These are phyloP conservation scores for Camelus dromedarius DNA, from an alignment of 2,113 vertebrate genomes.

Conservation along the genomic window DNA sequence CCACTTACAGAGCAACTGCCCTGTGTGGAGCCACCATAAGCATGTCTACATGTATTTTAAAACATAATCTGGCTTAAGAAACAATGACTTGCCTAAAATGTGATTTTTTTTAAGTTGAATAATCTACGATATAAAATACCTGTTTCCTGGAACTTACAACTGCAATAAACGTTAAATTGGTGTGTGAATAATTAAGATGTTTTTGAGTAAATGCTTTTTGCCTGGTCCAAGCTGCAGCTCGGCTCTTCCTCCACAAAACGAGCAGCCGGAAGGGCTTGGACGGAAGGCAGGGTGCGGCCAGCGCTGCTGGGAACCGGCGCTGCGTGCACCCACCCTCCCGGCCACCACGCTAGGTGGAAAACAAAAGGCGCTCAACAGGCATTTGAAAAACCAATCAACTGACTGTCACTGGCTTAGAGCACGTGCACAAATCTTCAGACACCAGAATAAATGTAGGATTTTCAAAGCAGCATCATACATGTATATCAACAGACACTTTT, in stretches of 20 bases:
- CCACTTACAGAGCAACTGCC: neutral
- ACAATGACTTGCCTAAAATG: neutral
- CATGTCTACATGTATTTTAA: neutral
- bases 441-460: neutral
- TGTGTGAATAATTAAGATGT: neutral
- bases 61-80: neutral
- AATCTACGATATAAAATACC: neutral
- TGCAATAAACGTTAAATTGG: neutral
- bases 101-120: neutral
- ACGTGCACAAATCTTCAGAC: neutral
- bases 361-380: rapidly evolving
- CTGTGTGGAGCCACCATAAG: neutral
- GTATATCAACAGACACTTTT: neutral
- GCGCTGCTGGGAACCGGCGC: rapidly evolving
- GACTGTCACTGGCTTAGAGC: neutral
- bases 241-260: neutral
- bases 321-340: neutral
- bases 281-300: rapidly evolving
- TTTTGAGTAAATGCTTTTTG: neutral
- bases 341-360: neutral
- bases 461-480: neutral
- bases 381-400: neutral
- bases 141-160: neutral
- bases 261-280: neutral
- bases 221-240: neutral